These are phyloP conservation scores for Cirrhinus molitorella DNA, from an alignment of 2,797 vertebrate genomes.

Conservation along the genomic window DNA sequence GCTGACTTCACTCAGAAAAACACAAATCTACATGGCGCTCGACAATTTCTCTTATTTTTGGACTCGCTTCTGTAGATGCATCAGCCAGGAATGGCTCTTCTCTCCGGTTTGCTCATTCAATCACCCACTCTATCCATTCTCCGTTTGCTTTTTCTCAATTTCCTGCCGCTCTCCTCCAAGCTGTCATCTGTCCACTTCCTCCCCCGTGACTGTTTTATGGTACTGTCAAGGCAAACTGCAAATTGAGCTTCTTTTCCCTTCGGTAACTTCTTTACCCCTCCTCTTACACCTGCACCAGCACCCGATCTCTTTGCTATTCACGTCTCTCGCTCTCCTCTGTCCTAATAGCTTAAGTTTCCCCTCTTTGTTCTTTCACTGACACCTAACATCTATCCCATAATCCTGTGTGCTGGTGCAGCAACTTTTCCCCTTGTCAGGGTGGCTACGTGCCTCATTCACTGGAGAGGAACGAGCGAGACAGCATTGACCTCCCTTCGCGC, in stretches of 20 bases:
- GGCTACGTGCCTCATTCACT: constrained; percentile 9
- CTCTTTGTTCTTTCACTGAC: constrained; percentile 60
- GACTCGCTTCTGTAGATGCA: constrained; percentile 6
- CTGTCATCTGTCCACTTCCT: constrained; percentile 50
- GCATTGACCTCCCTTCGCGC: constrained; percentile 32
- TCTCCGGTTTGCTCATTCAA: constrained; percentile 34
- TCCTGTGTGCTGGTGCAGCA: constrained; percentile 59
- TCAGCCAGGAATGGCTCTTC: constrained; percentile 26
- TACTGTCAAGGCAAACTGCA: constrained; percentile 46
- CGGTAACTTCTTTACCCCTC: constrained; percentile 14
- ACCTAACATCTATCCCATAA: constrained; percentile 59
- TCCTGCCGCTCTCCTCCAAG: constrained; percentile 43
- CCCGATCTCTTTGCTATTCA: constrained; percentile 19
- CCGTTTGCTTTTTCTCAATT: constrained; percentile 35
- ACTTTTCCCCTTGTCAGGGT: constrained; percentile 47
- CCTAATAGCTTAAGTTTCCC: constrained; percentile 50
- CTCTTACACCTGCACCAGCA: constrained; percentile 16
- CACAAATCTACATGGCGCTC: background rate
- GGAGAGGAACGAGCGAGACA: constrained; percentile 24
- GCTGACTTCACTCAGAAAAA: constrained; percentile 49
- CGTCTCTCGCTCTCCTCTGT: constrained; percentile 24
- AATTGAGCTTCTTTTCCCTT: constrained; percentile 47
- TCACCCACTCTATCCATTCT: constrained; percentile 53
- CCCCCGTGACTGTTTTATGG: constrained; percentile 44
- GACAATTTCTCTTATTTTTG: constrained; percentile 30